Base-by-base conservation (phyloP, 1,140 invertebrate genomes). In the Hormaphis cornu region DNA sequence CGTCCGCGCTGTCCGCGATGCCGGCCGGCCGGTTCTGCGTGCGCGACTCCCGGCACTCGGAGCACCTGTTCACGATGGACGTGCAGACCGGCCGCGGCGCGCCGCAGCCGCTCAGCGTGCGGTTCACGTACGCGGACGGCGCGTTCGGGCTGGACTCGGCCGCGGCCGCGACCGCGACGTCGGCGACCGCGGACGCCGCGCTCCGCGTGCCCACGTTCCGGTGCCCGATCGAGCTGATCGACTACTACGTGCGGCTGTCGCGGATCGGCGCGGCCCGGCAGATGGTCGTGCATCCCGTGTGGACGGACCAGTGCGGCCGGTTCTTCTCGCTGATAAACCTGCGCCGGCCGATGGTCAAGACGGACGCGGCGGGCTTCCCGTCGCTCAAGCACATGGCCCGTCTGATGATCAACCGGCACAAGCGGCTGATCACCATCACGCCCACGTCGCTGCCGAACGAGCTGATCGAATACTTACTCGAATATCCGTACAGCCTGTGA, bases 401-500 rank as follows among this genome's bases (percentile, higher is more conserved):
- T 4, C 28, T 66, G 44, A 30, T 66, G 14, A 48, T 66, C 28
- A 66, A 66, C 18, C 40, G 61, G 18, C 42, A 66, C 44, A 48
- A 66, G 44, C 28, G 44, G 0, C 42, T 48, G 44, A 48, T 66
- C 61, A 48, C 61, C 28, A 50, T 48, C 28, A 48, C 61, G 0
- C 44, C 61, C 7, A 50, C 61, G 22, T 66, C 61, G n/a, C 61
- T 66, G 22, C 61, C 61, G 22, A 66, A 50, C 42, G 61, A 66
- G 50, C 61, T 66, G 61, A 48, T 50, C 18, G 61, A 66, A 48
- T 66, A 66, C 22, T 30, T 66, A 33, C 26, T 66, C 3, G 44
- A 48, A 66, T 66, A 66, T 48, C 61, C 61, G 44, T 48, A 66
- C 20, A 66, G 44, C 30, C 61, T 66, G 61, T 66, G 61, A 66